Evolutionary conservation across 2,113 vertebrate species (phyloP).

Genomic region (Psammodynastes pulverulentus): DNA sequence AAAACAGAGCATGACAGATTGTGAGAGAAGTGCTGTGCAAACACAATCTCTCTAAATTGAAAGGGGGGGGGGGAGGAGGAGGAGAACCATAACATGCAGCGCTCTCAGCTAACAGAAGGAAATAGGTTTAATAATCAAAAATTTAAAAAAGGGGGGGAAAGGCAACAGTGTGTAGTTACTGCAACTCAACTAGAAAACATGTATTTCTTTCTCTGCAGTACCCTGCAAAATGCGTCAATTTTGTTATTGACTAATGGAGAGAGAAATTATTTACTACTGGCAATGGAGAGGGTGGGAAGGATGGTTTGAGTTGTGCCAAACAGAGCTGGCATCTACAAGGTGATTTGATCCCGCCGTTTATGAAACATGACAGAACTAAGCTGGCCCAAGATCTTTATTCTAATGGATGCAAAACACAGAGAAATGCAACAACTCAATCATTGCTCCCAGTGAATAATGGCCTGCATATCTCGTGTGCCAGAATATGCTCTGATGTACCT

Average conservation of each 20-base stretch:
- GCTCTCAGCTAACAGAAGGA: conserved; percentile 28
- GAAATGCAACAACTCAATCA: conserved; percentile 45
- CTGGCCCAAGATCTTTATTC: conserved; percentile 30
- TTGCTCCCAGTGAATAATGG: conserved; percentile 13
- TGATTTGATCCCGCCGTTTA: conserved; percentile 43
- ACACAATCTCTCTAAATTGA: conserved; percentile 30
- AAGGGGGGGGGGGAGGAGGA: conserved; percentile 4
- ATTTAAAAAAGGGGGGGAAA: conserved; percentile 19
- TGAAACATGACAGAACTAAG: conserved; percentile 45
- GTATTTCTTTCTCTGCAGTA: background rate
- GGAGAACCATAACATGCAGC: background rate
- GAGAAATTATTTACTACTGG: conserved; percentile 57
- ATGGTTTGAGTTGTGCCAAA: conserved; percentile 35
- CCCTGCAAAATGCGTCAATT: conserved; percentile 24
- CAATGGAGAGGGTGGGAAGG: conserved; percentile 22
- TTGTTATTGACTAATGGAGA: conserved; percentile 41
- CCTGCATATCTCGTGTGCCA: conserved; percentile 14
- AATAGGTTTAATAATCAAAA: conserved; percentile 55
- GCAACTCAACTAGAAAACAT: conserved; percentile 30
- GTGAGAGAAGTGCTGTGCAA: conserved; percentile 34
- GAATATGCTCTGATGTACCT: conserved; percentile 45
- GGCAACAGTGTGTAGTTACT: conserved; percentile 8
- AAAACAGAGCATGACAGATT: conserved; percentile 56
- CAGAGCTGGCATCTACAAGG: conserved; percentile 21
- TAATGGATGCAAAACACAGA: conserved; percentile 47